Evolutionary conservation across 2,888 invertebrate species (phyloP), one percentile per base, ranked within the genome.

Genomic region (Geotrupes spiniger): DNA sequence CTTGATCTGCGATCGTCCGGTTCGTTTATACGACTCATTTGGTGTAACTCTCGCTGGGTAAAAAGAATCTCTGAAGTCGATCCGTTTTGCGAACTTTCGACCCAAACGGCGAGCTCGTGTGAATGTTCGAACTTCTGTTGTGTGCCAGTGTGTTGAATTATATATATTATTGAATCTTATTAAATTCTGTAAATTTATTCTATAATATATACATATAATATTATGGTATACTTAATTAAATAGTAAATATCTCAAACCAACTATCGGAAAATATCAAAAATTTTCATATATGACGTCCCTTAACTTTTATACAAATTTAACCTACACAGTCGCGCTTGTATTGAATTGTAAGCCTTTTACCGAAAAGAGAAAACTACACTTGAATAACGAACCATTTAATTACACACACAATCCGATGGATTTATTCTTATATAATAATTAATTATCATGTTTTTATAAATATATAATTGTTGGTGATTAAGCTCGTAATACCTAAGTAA

Each of bases 151-250:
- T 66, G 66, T 69, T 70, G 65, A 70, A 69, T 68, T 71, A 68
- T 68, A 62, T 66, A 66, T 38, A 41, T 49, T 69, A 68, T 66
- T 67, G 21, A 70, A 70, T 70, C 69, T 69, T 70, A 70, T 70
- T 69, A 56, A 70, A 71, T 68, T 72, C 71, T 73, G 73, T 73
- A 72, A 72, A 73, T 71, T 73, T 72, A 71, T 70, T 71, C 70
- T 71, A 71, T 69, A 67, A 67, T 68, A 72, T 68, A 70, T 70
- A 71, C 64, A 72, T 71, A 69, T 62, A 66, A 65, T 66, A 66
- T 64, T 65, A 69, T 66, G 67, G 62, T 67, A 68, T 68, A 69
- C 69, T 69, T 70, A 66, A 70, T 69, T 68, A 66, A 42, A 50
- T 53, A 53, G 47, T 63, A 63, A 66, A 65, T 67, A 68, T 69